Conservation (phyloP, 2,113 vertebrate species). For the Aphelocoma coerulescens region DNA sequence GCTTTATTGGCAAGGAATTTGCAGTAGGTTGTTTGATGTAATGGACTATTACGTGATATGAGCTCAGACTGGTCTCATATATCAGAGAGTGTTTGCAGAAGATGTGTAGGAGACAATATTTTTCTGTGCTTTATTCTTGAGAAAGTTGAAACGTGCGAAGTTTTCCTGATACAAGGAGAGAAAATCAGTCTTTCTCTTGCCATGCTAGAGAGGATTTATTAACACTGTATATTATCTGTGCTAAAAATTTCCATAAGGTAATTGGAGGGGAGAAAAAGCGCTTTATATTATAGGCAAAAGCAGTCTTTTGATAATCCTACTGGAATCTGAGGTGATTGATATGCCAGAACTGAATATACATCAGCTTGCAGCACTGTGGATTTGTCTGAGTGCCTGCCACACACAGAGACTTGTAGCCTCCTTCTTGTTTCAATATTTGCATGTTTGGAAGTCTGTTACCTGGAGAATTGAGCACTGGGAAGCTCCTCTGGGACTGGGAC, state of each 20-base stretch:
- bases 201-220: constrained; percentile 1
- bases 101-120: not conserved
- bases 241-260: constrained; percentile 36
- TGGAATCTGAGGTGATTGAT: not conserved
- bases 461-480: not conserved
- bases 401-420: not conserved
- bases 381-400: not conserved
- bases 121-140: not conserved
- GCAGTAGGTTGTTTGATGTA: not conserved
- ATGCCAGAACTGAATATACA: not conserved
- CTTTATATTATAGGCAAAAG: not conserved
- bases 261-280: not conserved
- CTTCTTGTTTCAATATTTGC: not conserved
- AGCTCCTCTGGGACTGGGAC: not conserved
- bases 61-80: not conserved
- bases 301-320: not conserved
- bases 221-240: not conserved
- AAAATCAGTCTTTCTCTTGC: not conserved
- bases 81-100: not conserved
- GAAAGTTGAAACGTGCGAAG: not conserved
- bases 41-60: not conserved
- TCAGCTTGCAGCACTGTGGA: not conserved
- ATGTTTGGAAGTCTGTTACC: not conserved
- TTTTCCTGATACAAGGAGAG: not conserved
- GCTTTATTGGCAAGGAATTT: not conserved